Evolutionary conservation across 2,113 vertebrate genomes (phyloP).

Genomic region (Melanostigma gelatinosum): DNA sequence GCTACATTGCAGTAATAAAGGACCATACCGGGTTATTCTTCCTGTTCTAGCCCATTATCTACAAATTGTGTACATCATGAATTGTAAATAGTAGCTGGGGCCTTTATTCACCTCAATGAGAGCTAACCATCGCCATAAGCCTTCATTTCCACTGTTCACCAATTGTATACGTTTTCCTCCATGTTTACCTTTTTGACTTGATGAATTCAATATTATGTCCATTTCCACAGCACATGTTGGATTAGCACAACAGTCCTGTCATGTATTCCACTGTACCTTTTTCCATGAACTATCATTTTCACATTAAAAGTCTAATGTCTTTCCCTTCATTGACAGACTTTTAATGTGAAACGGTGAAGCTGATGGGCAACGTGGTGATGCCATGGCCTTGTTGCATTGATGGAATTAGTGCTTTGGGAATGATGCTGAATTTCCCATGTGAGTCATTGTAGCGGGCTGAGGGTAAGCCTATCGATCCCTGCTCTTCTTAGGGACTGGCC

Average conservation of each 20-base stretch:
- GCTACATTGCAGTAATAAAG: not conserved
- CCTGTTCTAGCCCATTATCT: not conserved
- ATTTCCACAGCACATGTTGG: not conserved
- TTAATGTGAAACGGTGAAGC: not conserved
- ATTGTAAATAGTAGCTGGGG: not conserved
- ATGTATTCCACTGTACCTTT: not conserved
- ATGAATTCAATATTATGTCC: not conserved
- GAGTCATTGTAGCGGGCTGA: not conserved
- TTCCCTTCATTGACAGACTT: not conserved
- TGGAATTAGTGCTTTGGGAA: not conserved
- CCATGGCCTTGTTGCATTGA: not conserved
- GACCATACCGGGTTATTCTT: not conserved
- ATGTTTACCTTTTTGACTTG: not conserved
- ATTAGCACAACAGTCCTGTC: not conserved
- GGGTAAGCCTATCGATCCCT: not conserved
- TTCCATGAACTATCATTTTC: not conserved
- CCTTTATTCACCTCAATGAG: not conserved
- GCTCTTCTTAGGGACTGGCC: not conserved
- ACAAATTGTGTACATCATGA: not conserved
- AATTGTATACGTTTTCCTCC: too few species aligned
- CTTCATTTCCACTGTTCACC: not conserved
- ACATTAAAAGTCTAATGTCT: not conserved
- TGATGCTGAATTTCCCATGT: not conserved
- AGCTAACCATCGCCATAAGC: not conserved
- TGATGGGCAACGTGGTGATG: not conserved